Conservation (phyloP, 2,797 vertebrate genomes). For the Adrianichthys oophorus region DNA sequence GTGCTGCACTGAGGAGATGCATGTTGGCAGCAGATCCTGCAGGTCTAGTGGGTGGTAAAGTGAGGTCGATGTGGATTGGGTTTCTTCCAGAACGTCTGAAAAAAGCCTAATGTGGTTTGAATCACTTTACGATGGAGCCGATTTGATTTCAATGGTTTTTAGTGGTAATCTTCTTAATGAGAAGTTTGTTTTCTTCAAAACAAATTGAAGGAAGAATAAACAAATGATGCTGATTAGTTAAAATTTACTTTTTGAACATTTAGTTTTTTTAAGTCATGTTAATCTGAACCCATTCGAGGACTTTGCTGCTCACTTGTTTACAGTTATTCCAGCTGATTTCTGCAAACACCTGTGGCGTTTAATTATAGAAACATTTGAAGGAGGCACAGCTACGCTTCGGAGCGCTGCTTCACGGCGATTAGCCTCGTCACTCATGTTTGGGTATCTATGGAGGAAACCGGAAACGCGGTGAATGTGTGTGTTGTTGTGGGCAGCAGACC, state of each 20-base stretch:
- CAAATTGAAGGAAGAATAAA: not conserved
- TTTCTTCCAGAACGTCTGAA: no score
- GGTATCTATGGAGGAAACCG: conserved; percentile 6
- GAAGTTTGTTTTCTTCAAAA: not conserved
- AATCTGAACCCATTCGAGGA: conserved; percentile 2
- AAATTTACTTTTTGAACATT: no score
- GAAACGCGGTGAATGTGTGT: conserved; percentile 16
- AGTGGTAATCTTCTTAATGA: not conserved
- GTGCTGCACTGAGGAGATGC: not conserved
- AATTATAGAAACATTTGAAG: conserved; percentile 29
- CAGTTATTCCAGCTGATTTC: conserved; percentile 27
- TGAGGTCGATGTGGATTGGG: no score
- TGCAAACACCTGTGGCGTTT: conserved; percentile 29
- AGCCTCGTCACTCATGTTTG: conserved; percentile 37
- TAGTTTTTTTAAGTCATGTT: not conserved
- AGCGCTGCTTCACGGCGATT: conserved; percentile 41
- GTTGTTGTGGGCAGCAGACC: conserved; percentile 49
- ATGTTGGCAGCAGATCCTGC: not conserved
- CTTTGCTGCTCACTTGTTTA: conserved; percentile 15
- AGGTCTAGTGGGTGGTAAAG: not conserved
- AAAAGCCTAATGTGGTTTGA: not conserved
- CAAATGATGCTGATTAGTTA: no score
- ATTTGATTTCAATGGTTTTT: no score
- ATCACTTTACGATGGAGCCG: not conserved
- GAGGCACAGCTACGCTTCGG: conserved; percentile 18